Conservation (phyloP, 2,797 vertebrate genomes). For the Darevskia nairensis region DNA sequence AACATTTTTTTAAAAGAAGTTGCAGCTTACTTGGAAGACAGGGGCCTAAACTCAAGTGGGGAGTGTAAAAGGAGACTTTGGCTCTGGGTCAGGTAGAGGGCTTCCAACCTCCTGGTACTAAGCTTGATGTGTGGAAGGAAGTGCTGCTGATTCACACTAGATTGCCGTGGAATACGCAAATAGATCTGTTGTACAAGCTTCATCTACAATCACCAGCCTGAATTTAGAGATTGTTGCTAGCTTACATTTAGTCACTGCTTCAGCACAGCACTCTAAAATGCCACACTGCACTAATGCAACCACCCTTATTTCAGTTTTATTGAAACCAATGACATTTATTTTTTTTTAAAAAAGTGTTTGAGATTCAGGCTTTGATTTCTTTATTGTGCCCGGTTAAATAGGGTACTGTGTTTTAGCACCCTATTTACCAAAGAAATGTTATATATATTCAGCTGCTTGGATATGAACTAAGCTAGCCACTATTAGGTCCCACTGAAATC, state of each 20-base stretch:
- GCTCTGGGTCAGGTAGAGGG: background rate
- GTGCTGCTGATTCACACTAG: background rate
- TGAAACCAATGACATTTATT: background rate
- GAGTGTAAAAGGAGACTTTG: background rate
- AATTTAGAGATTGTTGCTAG: background rate
- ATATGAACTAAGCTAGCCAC: background rate
- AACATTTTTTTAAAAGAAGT: slow-evolving; percentile 4
- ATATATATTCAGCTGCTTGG: background rate
- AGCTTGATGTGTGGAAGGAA: background rate
- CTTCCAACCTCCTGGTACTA: background rate
- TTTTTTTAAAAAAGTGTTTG: background rate
- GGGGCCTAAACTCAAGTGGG: slow-evolving; percentile 21
- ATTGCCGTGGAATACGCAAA: background rate
- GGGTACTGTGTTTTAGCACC: background rate
- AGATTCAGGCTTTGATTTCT: background rate
- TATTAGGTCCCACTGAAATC: background rate
- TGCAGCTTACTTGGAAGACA: background rate
- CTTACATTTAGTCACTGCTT: background rate
- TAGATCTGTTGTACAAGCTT: too few species aligned
- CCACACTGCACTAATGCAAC: background rate
- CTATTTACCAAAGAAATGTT: background rate
- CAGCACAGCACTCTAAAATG: background rate
- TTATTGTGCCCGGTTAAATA: background rate
- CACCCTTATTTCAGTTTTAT: background rate
- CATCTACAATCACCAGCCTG: too few species aligned